A percentile compares a stretch with the other conserved stretches of the same genome.
Evolutionary conservation across 2,888 invertebrate genomes (phyloP).

Genomic region (Cheilosia soror): DNA sequence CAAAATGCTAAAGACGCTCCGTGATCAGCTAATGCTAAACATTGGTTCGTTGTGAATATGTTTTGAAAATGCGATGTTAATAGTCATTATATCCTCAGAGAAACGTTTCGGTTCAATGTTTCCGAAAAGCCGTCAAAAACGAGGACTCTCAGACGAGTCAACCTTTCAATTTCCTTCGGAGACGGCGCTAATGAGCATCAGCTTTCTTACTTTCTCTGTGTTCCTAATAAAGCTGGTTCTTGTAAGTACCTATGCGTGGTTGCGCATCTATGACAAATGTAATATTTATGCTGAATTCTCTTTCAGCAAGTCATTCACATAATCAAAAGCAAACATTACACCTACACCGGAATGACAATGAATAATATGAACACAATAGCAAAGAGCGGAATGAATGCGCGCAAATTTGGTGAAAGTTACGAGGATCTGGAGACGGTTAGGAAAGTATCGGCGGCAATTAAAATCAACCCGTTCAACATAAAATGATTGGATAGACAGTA

Average conservation of each 20-base stretch:
- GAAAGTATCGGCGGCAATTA: conserved; percentile 58
- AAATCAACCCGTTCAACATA: conserved; percentile 46
- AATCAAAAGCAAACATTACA: conserved; percentile 86
- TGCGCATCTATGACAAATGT: conserved; percentile 30
- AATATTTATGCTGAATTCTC: conserved; percentile 44
- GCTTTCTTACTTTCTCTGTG: conserved; percentile 93
- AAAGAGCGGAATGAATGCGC: conserved; percentile 55
- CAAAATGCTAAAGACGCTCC: conserved; percentile 79
- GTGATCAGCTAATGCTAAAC: conserved; percentile 86
- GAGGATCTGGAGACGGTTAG: conserved; percentile 56
- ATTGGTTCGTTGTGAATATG: conserved; percentile 86
- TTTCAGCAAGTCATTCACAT: conserved; percentile 88
- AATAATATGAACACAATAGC: conserved; percentile 53
- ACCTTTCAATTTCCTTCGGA: conserved; percentile 92
- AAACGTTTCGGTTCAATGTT: conserved; percentile 60
- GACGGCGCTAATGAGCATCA: conserved; percentile 92
- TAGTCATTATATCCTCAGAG: conserved; percentile 33
- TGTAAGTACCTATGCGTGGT: conserved; percentile 85
- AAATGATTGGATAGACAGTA: conserved; percentile 1
- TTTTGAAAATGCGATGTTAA: not conserved
- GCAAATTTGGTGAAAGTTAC: conserved; percentile 56
- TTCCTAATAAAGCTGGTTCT: conserved; percentile 92
- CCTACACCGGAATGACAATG: conserved; percentile 79
- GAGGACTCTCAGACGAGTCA: conserved; percentile 84
- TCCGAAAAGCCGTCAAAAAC: conserved; percentile 77